These are phyloP conservation scores for Corythornis leucogaster DNA, from an alignment of 2,797 vertebrate species.

Conservation along the genomic window DNA sequence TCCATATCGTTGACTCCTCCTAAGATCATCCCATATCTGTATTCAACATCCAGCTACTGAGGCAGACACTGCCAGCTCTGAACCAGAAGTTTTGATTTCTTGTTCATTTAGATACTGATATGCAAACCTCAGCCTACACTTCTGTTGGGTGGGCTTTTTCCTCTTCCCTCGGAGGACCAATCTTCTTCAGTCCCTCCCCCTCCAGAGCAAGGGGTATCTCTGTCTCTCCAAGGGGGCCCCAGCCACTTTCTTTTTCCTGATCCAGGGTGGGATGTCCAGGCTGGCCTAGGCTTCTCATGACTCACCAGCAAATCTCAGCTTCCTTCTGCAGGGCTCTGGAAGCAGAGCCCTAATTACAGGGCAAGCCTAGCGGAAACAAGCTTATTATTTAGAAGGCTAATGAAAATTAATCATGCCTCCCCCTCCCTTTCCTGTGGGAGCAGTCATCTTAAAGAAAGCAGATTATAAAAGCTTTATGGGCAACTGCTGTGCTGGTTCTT, in stretches of 20 bases:
- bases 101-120: not conserved
- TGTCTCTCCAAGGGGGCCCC: fast-evolving
- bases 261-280: not conserved
- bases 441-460: slow-evolving; percentile 18
- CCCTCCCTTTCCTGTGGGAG: slow-evolving; percentile 22
- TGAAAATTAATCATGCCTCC: slow-evolving; percentile 55
- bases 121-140: not conserved
- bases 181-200: not conserved
- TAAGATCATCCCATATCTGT: not conserved
- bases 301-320: slow-evolving; percentile 34
- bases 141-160: not conserved
- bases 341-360: slow-evolving; percentile 35
- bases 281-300: not conserved
- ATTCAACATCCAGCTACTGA: not conserved
- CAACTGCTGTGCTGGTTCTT: not conserved
- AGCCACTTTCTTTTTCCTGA: not conserved
- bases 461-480: not conserved
- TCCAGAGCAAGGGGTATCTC: not conserved
- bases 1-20: not conserved
- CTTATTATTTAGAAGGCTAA: slow-evolving; percentile 56
- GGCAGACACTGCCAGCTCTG: not conserved
- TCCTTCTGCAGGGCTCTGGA: slow-evolving; percentile 2
- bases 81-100: not conserved
- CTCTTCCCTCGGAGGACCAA: not conserved
- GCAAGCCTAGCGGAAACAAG: slow-evolving; percentile 36